Conservation (phyloP, 2,113 vertebrate genomes). For the Chaenogobius annularis region DNA sequence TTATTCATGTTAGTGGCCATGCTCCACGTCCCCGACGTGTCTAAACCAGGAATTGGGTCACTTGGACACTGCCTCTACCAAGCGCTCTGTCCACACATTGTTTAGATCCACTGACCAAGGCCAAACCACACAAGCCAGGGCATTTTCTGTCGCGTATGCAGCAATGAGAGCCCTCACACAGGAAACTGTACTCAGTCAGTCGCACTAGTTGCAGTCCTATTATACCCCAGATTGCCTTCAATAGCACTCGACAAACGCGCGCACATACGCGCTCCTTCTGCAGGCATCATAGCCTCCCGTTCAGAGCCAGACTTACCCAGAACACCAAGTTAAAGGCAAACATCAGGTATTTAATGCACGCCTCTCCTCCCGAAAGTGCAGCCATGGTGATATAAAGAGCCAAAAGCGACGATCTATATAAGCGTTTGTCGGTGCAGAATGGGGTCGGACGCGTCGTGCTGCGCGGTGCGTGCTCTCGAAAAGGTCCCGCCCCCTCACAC, state of each 20-base stretch:
- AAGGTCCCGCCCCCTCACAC: too few species aligned
- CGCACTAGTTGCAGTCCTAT: too few species aligned
- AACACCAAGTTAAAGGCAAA: constrained; percentile 94
- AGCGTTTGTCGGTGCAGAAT: constrained; percentile 35
- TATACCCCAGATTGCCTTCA: too few species aligned
- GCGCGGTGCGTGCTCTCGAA: too few species aligned
- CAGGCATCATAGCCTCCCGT: too few species aligned
- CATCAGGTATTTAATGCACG: constrained; percentile 92
- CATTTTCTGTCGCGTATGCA: too few species aligned
- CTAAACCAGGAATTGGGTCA: constrained; percentile 67
- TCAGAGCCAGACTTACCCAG: constrained; percentile 83
- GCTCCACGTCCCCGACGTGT: constrained; percentile 29
- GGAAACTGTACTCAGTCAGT: too few species aligned
- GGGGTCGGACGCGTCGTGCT: constrained; percentile 10
- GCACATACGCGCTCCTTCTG: too few species aligned
- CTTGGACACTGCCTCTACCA: constrained; percentile 57
- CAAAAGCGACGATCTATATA: background rate
- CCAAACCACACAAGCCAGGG: constrained; percentile 11
- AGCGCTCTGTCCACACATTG: constrained; percentile 22
- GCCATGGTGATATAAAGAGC: constrained; percentile 62
- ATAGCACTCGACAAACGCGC: too few species aligned
- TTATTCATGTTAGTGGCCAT: constrained; percentile 8
- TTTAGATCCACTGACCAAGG: constrained; percentile 13
- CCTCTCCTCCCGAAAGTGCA: constrained; percentile 88
- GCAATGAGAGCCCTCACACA: too few species aligned